A percentile compares a stretch with the other conserved stretches of the same genome.
phyloP scores from a whole-genome alignment of 1,140 invertebrate species.

The Trichomalopsis sarcophagae region DNA sequence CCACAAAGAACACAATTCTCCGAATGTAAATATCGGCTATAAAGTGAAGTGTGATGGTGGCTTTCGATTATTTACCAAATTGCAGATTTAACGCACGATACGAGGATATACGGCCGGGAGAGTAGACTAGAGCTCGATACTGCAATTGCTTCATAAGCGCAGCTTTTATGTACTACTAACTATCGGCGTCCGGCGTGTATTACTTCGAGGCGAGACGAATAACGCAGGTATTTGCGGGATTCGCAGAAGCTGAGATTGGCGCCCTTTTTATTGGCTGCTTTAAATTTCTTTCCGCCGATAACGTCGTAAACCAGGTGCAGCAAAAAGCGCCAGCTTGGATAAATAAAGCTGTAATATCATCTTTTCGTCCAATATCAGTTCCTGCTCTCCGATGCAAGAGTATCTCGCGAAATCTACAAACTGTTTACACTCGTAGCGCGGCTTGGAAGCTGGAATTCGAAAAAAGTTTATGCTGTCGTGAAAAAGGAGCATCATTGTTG shows the following conservation, averaged over 20 bases:
- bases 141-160: not conserved
- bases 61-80: not conserved
- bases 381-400: not conserved
- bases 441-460: not conserved
- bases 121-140: not conserved
- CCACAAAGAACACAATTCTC: too few species aligned
- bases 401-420: not conserved
- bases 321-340: not conserved
- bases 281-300: not conserved
- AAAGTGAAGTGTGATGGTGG: not conserved
- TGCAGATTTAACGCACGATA: not conserved
- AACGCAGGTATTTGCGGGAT: not conserved
- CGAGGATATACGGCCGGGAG: not conserved
- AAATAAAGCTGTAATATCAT: not conserved
- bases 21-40: not conserved
- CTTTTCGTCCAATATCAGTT: not conserved
- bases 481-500: not conserved
- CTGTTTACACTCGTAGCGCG: not conserved
- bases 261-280: not conserved
- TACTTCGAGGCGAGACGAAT: not conserved
- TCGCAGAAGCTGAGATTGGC: not conserved
- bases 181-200: constrained; percentile 1
- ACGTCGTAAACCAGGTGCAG: not conserved
- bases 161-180: constrained; percentile 8
- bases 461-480: not conserved